These are phyloP conservation scores for Oophaga sylvatica DNA, from an alignment of 2,797 vertebrate species.

Conservation along the genomic window DNA sequence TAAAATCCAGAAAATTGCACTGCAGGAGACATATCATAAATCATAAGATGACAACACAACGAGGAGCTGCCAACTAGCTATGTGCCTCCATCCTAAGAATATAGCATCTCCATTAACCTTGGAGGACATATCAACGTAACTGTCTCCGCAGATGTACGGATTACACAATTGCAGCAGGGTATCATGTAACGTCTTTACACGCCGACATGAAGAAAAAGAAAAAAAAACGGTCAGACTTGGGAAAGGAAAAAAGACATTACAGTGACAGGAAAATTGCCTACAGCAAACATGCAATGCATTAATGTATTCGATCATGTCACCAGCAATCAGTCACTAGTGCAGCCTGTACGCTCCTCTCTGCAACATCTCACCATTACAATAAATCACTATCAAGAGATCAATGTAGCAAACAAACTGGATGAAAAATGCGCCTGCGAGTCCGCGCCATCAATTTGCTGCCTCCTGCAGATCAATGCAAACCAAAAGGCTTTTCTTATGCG, in stretches of 20 bases:
- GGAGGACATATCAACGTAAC: neutral
- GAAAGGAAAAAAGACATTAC: conserved; percentile 15
- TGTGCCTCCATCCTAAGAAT: conserved; percentile 6
- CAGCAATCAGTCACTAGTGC: conserved; percentile 17
- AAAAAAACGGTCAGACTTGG: conserved; percentile 3
- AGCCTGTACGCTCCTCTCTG: neutral
- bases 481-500: neutral
- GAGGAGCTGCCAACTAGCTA: neutral
- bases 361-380: neutral
- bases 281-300: conserved; percentile 11
- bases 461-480: conserved; percentile 16
- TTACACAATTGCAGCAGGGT: neutral
- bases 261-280: conserved; percentile 19
- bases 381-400: conserved; percentile 30
- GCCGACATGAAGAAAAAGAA: neutral
- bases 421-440: neutral
- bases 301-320: conserved; percentile 28
- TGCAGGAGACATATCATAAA: conserved; percentile 37
- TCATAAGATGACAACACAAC: conserved; percentile 19
- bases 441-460: neutral
- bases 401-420: conserved; percentile 17
- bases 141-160: neutral
- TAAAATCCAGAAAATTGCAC: neutral
- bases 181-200: neutral
- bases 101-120: conserved; percentile 33